Base-by-base conservation (phyloP, 2,888 invertebrate species). In the Drosophila rubida region DNA sequence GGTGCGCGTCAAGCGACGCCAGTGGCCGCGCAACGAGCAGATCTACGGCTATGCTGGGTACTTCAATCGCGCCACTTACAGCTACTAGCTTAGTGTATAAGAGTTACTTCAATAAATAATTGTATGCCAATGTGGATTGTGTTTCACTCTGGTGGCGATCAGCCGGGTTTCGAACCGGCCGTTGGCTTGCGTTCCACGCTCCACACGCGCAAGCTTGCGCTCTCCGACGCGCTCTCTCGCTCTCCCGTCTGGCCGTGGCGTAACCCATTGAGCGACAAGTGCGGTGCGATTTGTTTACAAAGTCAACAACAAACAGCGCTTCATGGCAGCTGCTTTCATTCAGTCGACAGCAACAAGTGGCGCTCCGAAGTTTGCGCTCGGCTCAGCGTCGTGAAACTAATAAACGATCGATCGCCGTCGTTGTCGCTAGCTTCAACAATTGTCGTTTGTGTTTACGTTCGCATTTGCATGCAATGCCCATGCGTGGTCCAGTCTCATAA, bases 41-140 rank as follows among this genome's bases (percentile, higher is more conserved):
- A 84, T 84, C 48, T 84, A 84, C 39, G 87, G 87, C n/a, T 87
- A 82, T 39, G 88, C 84, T 2, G 84, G 84, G 4, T 80, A 80
- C 58, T 87, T 78, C 42, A 78, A 80, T 49, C 69, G 84, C 6
- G 69, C 87, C 11, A 86, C 84, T 2, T 87, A 76, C 22, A 78
- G 80, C 4, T 87, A 71, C 48, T 83, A 55, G 57, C 2, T n/a
- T n/a, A n/a, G n/a, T 2, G 35, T 37, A 14, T 14, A 37, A 37
- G 35, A 13, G 2, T 37, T 37, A 7, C 14, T 32, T 4, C 11
- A 32, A 32, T 11, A 9, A 42, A 51, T 59, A 59, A 35, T 51
- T 9, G 8, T 25, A 32, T n/a, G 32, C 2, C 13, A 9, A 25
- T 25, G 25, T 45, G 55, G 32, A 48, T 16, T 13, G 13, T 41